Percentiles rank a stretch among this genome's conserved stretches.
These are phyloP conservation scores for Drosophila ercepeae DNA, from an alignment of 1,140 invertebrate genomes.

Conservation along the genomic window DNA sequence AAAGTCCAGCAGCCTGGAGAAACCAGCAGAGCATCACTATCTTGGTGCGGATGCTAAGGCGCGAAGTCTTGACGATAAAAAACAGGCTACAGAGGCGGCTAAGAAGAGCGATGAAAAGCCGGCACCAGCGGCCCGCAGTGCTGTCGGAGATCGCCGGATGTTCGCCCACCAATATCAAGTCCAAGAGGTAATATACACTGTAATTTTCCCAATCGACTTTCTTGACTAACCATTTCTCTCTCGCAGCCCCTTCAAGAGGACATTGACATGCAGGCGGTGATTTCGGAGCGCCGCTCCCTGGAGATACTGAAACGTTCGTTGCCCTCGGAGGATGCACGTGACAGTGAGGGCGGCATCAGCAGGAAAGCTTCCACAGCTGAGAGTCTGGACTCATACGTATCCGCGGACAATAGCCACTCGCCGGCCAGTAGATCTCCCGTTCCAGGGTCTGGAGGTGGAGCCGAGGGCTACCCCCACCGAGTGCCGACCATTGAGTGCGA, in stretches of 20 bases:
- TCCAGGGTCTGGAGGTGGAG: conserved; percentile 46
- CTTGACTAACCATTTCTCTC: not conserved
- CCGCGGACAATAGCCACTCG: conserved; percentile 74
- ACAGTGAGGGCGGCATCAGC: conserved; percentile 80
- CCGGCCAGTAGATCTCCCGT: conserved; percentile 73
- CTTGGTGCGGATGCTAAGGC: conserved; percentile 86
- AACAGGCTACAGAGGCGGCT: conserved; percentile 44
- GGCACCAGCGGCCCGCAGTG: conserved; percentile 49
- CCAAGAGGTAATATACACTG: conserved; percentile 18
- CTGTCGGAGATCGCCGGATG: conserved; percentile 78
- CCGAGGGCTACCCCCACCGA: conserved; percentile 68
- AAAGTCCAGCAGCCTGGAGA: conserved; percentile 86
- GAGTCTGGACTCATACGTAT: conserved; percentile 85
- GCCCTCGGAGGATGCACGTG: conserved; percentile 77
- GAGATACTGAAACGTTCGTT: conserved; percentile 83
- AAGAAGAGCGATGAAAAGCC: conserved; percentile 74
- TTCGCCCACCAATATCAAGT: conserved; percentile 80
- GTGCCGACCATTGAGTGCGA: conserved; percentile 83
- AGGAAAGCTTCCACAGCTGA: conserved; percentile 86
- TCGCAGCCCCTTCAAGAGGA: conserved; percentile 75
- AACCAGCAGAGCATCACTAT: conserved; percentile 83
- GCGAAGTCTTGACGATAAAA: conserved; percentile 85
- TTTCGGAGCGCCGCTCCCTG: conserved; percentile 86
- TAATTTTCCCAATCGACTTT: not conserved
- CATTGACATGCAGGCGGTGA: conserved; percentile 86